phyloP scores from a whole-genome alignment of 2,113 vertebrate species.

The Oreotrochilus melanogaster region DNA sequence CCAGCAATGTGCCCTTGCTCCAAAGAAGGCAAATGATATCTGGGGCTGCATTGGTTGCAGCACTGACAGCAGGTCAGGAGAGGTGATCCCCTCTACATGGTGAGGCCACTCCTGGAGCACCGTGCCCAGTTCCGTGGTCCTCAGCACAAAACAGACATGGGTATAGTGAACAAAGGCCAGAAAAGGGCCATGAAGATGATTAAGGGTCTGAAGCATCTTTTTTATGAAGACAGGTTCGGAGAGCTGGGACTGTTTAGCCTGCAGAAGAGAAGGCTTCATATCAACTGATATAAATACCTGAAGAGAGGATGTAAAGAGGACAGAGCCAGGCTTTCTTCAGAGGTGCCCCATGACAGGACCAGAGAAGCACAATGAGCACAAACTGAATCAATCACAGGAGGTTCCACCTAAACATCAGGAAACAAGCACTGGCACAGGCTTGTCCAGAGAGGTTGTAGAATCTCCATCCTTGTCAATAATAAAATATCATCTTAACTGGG shows the following conservation, averaged over 20 bases:
- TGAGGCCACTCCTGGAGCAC: no score
- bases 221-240: not conserved
- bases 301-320: not conserved
- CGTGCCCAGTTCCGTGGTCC: not conserved
- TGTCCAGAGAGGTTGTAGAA: not conserved
- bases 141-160: not conserved
- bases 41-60: not conserved
- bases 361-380: not conserved
- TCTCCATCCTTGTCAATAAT: not conserved
- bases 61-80: fast-evolving
- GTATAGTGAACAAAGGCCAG: not conserved
- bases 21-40: not conserved
- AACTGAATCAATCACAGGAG: fast-evolving
- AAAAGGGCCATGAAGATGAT: not conserved
- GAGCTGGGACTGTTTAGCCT: not conserved
- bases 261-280: not conserved
- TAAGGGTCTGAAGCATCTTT: not conserved
- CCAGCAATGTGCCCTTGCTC: not conserved
- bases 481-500: not conserved
- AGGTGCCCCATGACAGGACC: fast-evolving
- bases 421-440: not conserved
- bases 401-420: not conserved
- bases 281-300: not conserved
- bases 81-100: not conserved
- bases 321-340: not conserved